Evolutionary conservation across 2,797 vertebrate genomes (phyloP).

Genomic region (Gallinago nigripennis): DNA sequence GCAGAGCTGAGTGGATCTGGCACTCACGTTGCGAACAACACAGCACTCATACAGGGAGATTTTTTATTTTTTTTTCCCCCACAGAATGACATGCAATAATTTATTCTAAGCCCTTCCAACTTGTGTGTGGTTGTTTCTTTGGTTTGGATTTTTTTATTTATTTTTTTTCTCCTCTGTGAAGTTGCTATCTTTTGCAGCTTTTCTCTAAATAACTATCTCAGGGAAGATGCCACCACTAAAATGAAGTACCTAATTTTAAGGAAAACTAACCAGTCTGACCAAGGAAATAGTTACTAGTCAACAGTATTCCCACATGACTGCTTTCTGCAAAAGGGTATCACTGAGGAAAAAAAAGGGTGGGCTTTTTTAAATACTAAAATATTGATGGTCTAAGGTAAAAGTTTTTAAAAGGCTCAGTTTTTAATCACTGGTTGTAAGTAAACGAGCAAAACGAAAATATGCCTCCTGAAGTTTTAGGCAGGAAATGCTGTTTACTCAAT

Average conservation of each 20-base stretch:
- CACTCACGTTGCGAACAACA: constrained; percentile 30
- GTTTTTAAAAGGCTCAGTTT: neutral
- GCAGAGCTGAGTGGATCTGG: constrained; percentile 67
- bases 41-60: constrained; percentile 7
- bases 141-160: neutral
- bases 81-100: constrained; percentile 52
- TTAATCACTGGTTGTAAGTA: neutral
- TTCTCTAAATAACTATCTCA: constrained; percentile 21
- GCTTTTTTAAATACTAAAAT: neutral
- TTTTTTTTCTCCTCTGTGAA: neutral
- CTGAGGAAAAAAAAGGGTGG: neutral
- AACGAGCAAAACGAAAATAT: neutral
- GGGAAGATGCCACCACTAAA: neutral
- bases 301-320: neutral
- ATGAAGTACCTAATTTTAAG: neutral
- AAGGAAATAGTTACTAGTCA: neutral
- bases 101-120: constrained; percentile 60
- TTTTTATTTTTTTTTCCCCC: neutral
- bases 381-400: neutral
- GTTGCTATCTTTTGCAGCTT: constrained; percentile 39
- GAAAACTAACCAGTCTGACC: neutral
- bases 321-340: neutral
- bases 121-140: neutral
- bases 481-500: neutral
- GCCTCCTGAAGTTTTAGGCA: neutral